Base-by-base conservation (phyloP, 2,797 vertebrate species). In the Microctenopoma lineatum region DNA sequence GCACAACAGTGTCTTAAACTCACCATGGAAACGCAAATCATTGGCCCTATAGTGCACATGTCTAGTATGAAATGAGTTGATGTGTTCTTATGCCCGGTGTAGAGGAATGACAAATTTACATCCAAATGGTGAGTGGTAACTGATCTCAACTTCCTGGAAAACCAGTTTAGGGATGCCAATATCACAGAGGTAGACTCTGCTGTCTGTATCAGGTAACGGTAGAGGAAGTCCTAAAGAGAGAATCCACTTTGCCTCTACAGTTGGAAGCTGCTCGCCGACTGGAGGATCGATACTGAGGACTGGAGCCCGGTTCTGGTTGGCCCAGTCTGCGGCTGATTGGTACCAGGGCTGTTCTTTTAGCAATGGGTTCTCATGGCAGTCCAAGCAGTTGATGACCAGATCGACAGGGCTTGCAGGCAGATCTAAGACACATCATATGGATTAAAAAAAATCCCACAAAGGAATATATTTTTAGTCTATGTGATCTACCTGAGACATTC, bases 91-190 rank as follows among this genome's bases (percentile, higher is more conserved):
- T 51, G 94, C 91, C 1, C 94, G 92, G 75, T 98, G 96, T 57
- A 98, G 82, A 0, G 96, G 95, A 79, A 98, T 96, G 78, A 96
- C 95, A 0, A 97, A 97, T 88, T 98, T 98, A 91, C 95, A 96
- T 78, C 96, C 96, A 0, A 98, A 98, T 18, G 95, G 96, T 0
- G 96, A 98, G 84, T 95, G 95, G 88, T 97, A 97, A 82, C 83
- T 91, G 84, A 98, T 95, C 70, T 95, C 96, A 79, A 96, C 95
- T 66, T 98, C 96, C 66, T 95, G 93, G 73, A 96, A 98, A 41
- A 98, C 95, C 77, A 94, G 92, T 59, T 95, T 95, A 1, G 96
- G 96, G 53, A 97, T 94, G 73, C 96, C 96, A 12, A 97, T 95
- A 90, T 98, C 96, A 55, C 96, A 97, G 59, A 97, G 89, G 83